phyloP scores from a whole-genome alignment of 2,797 vertebrate species.

The Malacoraja senta region DNA sequence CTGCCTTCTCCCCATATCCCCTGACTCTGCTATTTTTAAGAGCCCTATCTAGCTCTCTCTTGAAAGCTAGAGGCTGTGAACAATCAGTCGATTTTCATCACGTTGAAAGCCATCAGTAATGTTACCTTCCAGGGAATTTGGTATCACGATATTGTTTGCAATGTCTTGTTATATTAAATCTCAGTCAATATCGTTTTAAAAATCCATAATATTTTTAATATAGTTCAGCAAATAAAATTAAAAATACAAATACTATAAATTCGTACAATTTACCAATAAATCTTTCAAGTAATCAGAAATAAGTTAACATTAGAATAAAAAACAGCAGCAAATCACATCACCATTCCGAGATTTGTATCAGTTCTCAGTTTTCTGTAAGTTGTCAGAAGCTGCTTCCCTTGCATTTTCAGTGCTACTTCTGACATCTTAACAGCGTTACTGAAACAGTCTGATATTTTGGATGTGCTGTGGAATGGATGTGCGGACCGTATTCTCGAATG shows the following conservation, averaged over 20 bases:
- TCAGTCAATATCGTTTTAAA: background rate
- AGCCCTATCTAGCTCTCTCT: background rate
- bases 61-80: background rate
- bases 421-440: background rate
- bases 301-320: constrained; percentile 24
- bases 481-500: too few species aligned
- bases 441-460: background rate
- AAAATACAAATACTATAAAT: background rate
- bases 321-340: background rate
- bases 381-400: background rate
- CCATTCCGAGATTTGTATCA: background rate
- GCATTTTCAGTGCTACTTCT: background rate
- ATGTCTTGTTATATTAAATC: background rate
- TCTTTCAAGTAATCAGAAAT: constrained; percentile 29
- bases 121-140: background rate
- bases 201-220: background rate
- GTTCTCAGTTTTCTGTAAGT: background rate
- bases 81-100: background rate
- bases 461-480: background rate
- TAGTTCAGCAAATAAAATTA: background rate
- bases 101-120: background rate
- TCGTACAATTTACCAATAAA: background rate
- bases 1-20: too few species aligned
- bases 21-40: too few species aligned
- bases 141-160: background rate